phyloP scores from a whole-genome alignment of 2,113 vertebrate species.

The Eubucco bourcierii region DNA sequence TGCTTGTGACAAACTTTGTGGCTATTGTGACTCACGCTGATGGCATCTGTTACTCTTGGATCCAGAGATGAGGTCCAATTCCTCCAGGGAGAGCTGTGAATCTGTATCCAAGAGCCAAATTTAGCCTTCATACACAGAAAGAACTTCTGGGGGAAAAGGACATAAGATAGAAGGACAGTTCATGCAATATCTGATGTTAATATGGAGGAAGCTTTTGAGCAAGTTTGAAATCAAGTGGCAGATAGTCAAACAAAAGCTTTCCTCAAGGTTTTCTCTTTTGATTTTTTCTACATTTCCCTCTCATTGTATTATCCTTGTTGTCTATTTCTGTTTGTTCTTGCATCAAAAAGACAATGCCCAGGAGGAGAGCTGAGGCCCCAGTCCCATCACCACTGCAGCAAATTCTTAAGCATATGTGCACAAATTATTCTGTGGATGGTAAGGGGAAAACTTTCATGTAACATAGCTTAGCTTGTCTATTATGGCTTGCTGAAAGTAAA shows the following conservation, averaged over 20 bases:
- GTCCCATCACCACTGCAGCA: neutral
- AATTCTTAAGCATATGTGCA: neutral
- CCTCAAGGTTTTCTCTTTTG: neutral
- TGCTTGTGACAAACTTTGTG: constrained; percentile 33
- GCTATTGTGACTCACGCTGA: constrained; percentile 40
- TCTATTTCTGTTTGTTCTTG: neutral
- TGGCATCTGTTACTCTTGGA: constrained; percentile 51
- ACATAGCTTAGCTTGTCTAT: neutral
- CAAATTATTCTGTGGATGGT: neutral
- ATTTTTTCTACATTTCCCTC: neutral
- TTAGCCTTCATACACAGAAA: neutral
- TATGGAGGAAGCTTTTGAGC: neutral
- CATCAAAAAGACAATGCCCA: neutral
- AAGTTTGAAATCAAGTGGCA: neutral
- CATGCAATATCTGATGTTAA: neutral
- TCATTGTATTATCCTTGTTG: neutral
- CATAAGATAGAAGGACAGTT: neutral
- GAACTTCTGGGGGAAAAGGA: neutral
- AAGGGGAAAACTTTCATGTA: neutral
- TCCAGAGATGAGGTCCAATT: constrained; percentile 17
- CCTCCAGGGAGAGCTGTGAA: neutral
- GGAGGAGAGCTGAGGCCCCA: neutral
- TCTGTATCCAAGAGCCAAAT: constrained; percentile 19
- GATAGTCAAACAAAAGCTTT: neutral
- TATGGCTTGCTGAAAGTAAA: neutral